A percentile compares a stretch with the other conserved stretches of the same genome.
Conservation (phyloP, 1,140 invertebrate species). For the Hyposmocoma kahamanoa region DNA sequence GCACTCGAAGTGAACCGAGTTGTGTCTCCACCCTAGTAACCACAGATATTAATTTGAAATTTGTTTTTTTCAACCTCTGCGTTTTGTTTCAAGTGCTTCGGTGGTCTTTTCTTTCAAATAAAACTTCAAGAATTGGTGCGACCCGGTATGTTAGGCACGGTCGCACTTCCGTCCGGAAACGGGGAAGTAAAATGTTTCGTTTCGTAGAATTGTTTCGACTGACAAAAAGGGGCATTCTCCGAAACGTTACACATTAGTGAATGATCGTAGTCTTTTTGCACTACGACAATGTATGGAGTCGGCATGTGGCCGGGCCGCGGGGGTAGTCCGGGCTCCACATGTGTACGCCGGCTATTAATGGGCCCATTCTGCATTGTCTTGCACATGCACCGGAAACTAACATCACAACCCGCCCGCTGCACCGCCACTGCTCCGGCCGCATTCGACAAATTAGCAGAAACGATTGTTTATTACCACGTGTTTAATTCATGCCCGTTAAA, state of each 20-base stretch:
- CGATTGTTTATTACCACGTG: no score
- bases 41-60: no score
- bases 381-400: constrained; percentile 66
- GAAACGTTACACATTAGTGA: constrained; percentile 40
- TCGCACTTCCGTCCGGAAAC: constrained; percentile 8
- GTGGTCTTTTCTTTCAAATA: no score
- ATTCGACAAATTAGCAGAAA: constrained; percentile 58
- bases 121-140: no score
- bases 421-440: constrained; percentile 20
- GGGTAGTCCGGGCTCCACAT: constrained; percentile 42
- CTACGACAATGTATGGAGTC: constrained; percentile 54
- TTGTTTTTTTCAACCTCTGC: no score
- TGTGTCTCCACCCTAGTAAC: no score
- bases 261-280: constrained; percentile 54
- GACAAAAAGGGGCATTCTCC: constrained; percentile 35
- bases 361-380: constrained; percentile 64
- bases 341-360: constrained; percentile 67
- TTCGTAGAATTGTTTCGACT: constrained; percentile 18
- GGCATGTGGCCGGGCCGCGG: constrained; percentile 38
- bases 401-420: no score
- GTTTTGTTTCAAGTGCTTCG: no score
- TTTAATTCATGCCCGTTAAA: no score
- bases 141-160: no score
- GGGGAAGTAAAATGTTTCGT: constrained; percentile 13
- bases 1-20: no score